Conservation (phyloP, 2,113 vertebrate genomes). For the cattle (Bos taurus) region ARS-UCD2.0 NC_037349.1:24161501-24162000, state of each 20-base stretch:
- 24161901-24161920: conserved; percentile 74
- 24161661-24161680: background rate
- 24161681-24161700: background rate
- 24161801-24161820: conserved; percentile 30
- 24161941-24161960: conserved; percentile 69
- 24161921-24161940: conserved; percentile 65
- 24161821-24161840: conserved; percentile 51
- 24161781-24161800: conserved; percentile 49
- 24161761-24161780: background rate
- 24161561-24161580: too few relatives aligned
- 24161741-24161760: background rate
- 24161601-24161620: too few relatives aligned
- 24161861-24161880: conserved; percentile 71
- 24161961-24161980: conserved; percentile 42
- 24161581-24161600: background rate
- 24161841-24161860: conserved; percentile 16
- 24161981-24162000: conserved; percentile 46
- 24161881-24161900: conserved; percentile 66
- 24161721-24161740: background rate
- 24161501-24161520: background rate
- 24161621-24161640: background rate
- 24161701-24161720: background rate
- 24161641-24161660: background rate
- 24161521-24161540: background rate
- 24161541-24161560: background rate